Conservation (phyloP, 2,113 vertebrate genomes). For the Lonchura striata region DNA sequence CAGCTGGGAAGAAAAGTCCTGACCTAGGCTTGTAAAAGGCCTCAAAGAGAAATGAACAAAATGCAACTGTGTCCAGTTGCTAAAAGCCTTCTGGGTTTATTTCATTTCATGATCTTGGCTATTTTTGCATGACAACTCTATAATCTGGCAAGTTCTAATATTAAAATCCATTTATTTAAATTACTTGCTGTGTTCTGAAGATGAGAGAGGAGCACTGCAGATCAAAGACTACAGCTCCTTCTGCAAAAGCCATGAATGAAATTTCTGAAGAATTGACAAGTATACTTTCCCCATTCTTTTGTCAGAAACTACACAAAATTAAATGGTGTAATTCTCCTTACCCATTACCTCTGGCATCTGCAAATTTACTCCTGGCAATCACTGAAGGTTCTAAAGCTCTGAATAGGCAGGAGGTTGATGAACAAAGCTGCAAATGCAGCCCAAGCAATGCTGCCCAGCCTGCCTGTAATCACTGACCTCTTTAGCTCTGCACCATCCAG, state of each 20-base stretch:
- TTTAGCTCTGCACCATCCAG: not conserved
- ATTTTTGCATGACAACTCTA: not conserved
- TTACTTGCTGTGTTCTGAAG: not conserved
- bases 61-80: not conserved
- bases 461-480: not conserved
- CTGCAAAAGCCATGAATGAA: not conserved
- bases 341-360: constrained; percentile 8
- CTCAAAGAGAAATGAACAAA: not conserved
- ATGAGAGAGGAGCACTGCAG: not conserved
- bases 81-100: not conserved
- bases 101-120: not conserved
- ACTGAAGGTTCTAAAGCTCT: not conserved
- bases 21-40: not conserved
- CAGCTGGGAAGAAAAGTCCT: not conserved
- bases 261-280: not conserved
- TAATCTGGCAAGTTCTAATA: not conserved
- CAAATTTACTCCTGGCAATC: not conserved
- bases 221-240: not conserved
- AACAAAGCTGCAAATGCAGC: constrained; percentile 9
- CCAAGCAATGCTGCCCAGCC: not conserved
- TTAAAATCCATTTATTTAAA: constrained; percentile 11
- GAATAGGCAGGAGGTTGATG: not conserved
- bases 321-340: constrained; percentile 13
- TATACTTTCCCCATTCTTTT: not conserved
- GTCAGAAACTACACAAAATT: not conserved